Base-by-base conservation (phyloP, 2,888 invertebrate species). In the Marasmarcha lunaedactyla region DNA sequence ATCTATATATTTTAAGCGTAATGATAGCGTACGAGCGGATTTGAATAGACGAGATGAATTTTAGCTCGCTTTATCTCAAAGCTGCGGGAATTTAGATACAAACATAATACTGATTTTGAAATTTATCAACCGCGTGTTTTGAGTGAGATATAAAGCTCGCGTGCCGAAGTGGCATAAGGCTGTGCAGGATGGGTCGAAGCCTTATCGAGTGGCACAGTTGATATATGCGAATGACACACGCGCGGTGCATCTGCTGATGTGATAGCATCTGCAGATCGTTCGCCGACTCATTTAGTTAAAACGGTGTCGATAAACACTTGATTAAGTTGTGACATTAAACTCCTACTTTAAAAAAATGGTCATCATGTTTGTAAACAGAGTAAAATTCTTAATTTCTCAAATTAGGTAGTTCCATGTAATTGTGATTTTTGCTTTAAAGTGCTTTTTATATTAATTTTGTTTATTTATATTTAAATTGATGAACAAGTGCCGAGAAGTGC, bases 1-100 rank as follows among this genome's bases (percentile, higher is more conserved):
- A 60, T 58, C 30, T 30, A 30, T 30, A 30, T 61, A 60, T 68
- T 63, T 67, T 55, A 57, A 53, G 63, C 66, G 60, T 70, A 57
- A 64, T 60, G 59, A 58, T 59, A 55, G 20, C 7, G 20, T 20
- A 30, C 30, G 30, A 30, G 30, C 10, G 30, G 55, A 65, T 63
- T 61, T 55, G 47, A 57, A 58, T 59, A 55, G 60, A 62, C 57
- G 50, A 51, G 42, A 45, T 50, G 45, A 47, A 42, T 43, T 51
- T 53, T 48, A 48, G 47, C 42, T 36, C 45, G 44, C 46, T 44
- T 46, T 40, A 41, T 38, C 40, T 40, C 30, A 11, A 11, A 30
- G 30, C 20, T 20, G 20, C 7, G 7, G 20, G 7, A 3, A 20
- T 20, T 33, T 33, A 4, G 11, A 33, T 11, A 11, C 10, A 11